These are phyloP conservation scores for Drosophila leonis DNA, from an alignment of 2,888 invertebrate species.

Conservation along the genomic window DNA sequence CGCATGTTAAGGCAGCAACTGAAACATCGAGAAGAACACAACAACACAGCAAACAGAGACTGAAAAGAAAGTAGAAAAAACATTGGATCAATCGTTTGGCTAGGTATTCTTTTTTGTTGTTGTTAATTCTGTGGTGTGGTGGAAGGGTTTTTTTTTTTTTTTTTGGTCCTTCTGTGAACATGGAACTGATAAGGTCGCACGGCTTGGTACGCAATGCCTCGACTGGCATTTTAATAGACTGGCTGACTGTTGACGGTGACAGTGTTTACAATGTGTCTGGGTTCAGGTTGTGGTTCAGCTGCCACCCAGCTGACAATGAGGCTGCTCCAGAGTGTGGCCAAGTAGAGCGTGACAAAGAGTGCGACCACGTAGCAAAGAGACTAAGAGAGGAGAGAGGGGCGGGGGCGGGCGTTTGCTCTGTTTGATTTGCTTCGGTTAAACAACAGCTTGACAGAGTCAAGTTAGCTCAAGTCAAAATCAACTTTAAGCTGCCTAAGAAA, in stretches of 20 bases:
- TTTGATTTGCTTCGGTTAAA: conserved; percentile 8
- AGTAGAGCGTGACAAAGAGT: conserved; percentile 56
- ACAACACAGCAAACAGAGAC: conserved; percentile 19
- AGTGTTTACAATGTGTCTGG: conserved; percentile 73
- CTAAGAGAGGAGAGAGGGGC: not conserved
- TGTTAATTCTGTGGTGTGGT: not conserved
- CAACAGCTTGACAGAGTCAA: conserved; percentile 7
- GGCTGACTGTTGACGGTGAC: conserved; percentile 59
- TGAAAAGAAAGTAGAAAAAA: conserved; percentile 14
- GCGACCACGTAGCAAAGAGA: conserved; percentile 51
- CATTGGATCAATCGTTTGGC: conserved; percentile 24
- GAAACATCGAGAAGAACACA: conserved; percentile 41
- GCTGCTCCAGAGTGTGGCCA: conserved; percentile 31
- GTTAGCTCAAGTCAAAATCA: not conserved
- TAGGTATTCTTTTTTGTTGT: not conserved
- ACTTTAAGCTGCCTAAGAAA: conserved; percentile 20
- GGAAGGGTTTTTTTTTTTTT: not conserved
- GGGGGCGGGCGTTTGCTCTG: not conserved
- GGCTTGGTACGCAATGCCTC: conserved; percentile 63
- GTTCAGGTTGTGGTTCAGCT: conserved; percentile 5
- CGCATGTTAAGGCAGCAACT: conserved; percentile 69
- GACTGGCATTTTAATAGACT: conserved; percentile 80
- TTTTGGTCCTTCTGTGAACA: conserved; percentile 26
- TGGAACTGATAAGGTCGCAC: conserved; percentile 66
- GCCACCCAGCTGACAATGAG: conserved; percentile 32